phyloP scores from a whole-genome alignment of 2,113 vertebrate genomes.

The Nicator chloris region DNA sequence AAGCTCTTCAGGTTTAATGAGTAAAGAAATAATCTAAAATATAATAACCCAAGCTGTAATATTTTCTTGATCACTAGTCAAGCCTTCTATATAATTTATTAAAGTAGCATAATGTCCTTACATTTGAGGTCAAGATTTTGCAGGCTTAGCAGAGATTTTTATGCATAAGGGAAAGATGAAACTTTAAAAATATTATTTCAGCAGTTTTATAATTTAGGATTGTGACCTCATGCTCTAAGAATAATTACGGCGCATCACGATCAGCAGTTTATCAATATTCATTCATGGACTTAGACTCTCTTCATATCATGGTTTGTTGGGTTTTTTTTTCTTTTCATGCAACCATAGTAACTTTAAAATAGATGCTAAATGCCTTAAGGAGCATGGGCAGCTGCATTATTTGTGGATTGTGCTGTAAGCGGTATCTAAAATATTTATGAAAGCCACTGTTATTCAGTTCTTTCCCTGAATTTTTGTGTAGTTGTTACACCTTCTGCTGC shows the following conservation, averaged over 20 bases:
- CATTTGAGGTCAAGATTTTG: constrained; percentile 68
- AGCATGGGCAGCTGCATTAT: not conserved
- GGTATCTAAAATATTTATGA: not conserved
- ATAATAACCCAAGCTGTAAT: constrained; percentile 42
- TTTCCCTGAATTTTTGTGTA: not conserved
- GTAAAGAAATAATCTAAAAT: constrained; percentile 41
- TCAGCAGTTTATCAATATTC: constrained; percentile 55
- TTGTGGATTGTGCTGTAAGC: not conserved
- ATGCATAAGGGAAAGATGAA: constrained; percentile 67
- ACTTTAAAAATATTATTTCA: constrained; percentile 71
- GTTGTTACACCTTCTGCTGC: not conserved
- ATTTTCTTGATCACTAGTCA: constrained; percentile 69
- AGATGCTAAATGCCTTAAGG: not conserved
- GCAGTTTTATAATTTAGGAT: constrained; percentile 60
- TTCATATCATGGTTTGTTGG: not conserved
- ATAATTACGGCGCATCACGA: constrained; percentile 41
- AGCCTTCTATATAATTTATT: constrained; percentile 68
- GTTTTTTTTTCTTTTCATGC: not conserved
- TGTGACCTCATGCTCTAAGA: constrained; percentile 61
- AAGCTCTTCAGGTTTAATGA: constrained; percentile 41
- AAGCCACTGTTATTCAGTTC: not conserved
- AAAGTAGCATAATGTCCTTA: constrained; percentile 62
- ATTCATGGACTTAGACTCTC: not conserved
- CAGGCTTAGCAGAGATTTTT: constrained; percentile 63
- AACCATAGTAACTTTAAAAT: not conserved